These are phyloP conservation scores for Melanotaenia nigrans DNA, from an alignment of 2,797 vertebrate genomes.

Conservation along the genomic window DNA sequence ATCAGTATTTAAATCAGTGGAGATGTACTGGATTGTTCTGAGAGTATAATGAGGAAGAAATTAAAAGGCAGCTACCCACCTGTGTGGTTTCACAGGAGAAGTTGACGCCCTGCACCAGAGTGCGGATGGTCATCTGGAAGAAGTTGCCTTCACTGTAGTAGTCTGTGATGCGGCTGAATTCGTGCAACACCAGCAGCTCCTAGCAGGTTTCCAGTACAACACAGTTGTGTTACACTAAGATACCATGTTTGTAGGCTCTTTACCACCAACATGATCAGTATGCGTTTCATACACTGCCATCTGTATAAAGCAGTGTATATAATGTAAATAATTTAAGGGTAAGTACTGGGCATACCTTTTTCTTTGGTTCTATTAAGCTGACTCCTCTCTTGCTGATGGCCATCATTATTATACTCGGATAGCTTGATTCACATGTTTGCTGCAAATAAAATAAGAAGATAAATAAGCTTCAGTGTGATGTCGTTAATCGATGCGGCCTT, in stretches of 20 bases:
- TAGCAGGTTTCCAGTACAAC: conserved; percentile 57
- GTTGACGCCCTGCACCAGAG: conserved; percentile 80
- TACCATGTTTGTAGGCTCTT: neutral
- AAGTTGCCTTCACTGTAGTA: conserved; percentile 87
- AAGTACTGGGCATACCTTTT: conserved; percentile 84
- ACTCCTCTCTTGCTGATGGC: conserved; percentile 92
- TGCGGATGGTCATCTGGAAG: conserved; percentile 91
- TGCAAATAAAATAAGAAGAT: conserved; percentile 58
- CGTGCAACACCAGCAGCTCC: conserved; percentile 87
- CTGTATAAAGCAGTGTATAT: neutral
- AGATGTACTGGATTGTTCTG: neutral
- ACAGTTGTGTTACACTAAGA: neutral
- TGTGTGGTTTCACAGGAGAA: conserved; percentile 90
- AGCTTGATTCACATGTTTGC: conserved; percentile 92
- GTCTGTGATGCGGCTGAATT: conserved; percentile 89
- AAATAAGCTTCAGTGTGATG: neutral
- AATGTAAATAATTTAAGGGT: neutral
- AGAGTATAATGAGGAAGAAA: neutral
- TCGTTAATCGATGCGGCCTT: neutral
- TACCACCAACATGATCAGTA: neutral
- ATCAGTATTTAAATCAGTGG: neutral
- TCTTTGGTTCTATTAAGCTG: conserved; percentile 87
- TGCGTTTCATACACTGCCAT: neutral
- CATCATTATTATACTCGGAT: conserved; percentile 85
- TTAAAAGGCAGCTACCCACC: conserved; percentile 78